Evolutionary conservation across 1,140 invertebrate species (phyloP).

Genomic region (Meloidogyne hapla): DNA sequence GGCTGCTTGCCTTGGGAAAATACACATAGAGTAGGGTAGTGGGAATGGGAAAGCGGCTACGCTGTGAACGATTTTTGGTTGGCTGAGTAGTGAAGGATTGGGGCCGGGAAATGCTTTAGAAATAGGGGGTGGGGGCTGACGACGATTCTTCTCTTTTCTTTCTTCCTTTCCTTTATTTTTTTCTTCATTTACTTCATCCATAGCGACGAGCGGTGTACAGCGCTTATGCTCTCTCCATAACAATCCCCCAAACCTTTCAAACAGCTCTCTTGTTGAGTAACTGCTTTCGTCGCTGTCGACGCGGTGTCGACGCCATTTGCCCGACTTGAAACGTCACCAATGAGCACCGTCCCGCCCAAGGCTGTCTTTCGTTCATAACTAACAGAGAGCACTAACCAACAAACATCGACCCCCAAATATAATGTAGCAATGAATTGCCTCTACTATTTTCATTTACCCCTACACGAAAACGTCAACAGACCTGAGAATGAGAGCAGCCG

Average conservation of each 20-base stretch:
- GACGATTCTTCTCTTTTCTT: not conserved
- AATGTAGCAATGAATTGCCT: not conserved
- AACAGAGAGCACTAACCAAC: conserved; percentile 7
- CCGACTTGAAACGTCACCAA: conserved; percentile 26
- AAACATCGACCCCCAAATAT: conserved; percentile 10
- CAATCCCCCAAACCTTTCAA: conserved; percentile 1
- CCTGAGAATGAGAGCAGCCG: not conserved
- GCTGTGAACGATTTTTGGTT: conserved; percentile 1
- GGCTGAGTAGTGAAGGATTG: not conserved
- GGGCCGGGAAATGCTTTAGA: not conserved
- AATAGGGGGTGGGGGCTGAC: not conserved
- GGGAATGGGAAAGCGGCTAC: conserved; percentile 24
- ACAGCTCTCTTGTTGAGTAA: not conserved
- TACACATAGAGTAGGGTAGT: conserved; percentile 11
- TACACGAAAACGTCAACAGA: not conserved
- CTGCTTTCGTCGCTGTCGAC: conserved; percentile 25
- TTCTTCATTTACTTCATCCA: not conserved
- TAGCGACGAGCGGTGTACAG: not conserved
- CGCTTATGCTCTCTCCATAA: not conserved
- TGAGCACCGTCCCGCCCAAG: not conserved
- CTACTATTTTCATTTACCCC: not conserved
- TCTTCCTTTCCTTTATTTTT: not conserved
- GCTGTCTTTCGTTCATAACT: not conserved
- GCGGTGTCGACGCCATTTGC: conserved; percentile 22
- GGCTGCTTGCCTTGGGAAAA: conserved; percentile 28